Conservation (phyloP, 2,113 vertebrate species). For the Apus apus region DNA sequence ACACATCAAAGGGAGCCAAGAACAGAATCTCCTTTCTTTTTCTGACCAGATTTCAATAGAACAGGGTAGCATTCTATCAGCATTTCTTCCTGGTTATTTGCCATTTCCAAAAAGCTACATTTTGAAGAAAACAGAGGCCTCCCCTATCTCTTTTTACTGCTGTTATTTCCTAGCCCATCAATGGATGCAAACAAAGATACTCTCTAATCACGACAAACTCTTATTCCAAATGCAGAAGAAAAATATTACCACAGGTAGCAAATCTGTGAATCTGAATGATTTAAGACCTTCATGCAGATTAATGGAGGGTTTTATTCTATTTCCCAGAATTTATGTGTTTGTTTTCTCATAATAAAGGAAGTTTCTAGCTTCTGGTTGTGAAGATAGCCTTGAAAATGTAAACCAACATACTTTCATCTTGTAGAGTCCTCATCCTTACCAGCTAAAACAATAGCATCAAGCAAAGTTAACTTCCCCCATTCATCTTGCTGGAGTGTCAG, state of each 20-base stretch:
- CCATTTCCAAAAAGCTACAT: not conserved
- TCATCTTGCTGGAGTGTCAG: conserved; percentile 63
- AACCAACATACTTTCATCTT: conserved; percentile 71
- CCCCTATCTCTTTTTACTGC: not conserved
- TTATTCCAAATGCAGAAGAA: not conserved
- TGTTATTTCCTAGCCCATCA: not conserved
- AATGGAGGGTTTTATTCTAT: conserved; percentile 47
- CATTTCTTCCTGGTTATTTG: not conserved
- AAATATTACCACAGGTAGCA: not conserved
- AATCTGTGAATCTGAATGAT: conserved; percentile 19
- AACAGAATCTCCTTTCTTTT: not conserved
- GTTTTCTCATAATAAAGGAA: conserved; percentile 73
- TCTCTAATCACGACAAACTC: not conserved
- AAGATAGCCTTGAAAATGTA: conserved; percentile 73
- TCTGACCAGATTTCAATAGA: not conserved
- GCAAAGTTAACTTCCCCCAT: conserved; percentile 66
- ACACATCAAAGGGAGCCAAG: not conserved
- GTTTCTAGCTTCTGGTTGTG: conserved; percentile 69
- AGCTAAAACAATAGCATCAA: conserved; percentile 72
- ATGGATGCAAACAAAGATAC: not conserved
- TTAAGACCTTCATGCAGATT: conserved; percentile 53
- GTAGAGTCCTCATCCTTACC: conserved; percentile 56
- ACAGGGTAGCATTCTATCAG: not conserved
- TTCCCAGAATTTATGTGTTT: conserved; percentile 70
- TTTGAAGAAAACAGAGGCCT: not conserved